Evolutionary conservation across 92 coral and sea anemone genomes (phyloP).

Genomic region (Desmophyllum pertusum): DNA sequence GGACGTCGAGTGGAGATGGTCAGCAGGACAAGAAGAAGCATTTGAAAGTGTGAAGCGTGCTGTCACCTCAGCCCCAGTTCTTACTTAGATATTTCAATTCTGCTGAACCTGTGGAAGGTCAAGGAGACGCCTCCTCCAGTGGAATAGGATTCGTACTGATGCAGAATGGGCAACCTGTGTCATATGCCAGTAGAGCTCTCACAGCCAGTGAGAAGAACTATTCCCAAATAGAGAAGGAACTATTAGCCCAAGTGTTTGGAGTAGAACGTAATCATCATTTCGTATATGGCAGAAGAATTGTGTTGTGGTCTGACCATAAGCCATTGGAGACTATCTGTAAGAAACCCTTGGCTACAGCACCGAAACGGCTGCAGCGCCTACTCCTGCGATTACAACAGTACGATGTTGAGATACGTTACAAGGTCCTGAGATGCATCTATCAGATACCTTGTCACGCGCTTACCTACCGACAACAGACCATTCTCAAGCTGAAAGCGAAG

Average conservation of each 20-base stretch:
- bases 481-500: slow-evolving; percentile 47
- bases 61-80: slow-evolving; percentile 57
- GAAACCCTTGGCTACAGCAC: slow-evolving; percentile 47
- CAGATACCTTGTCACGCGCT: slow-evolving; percentile 51
- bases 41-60: slow-evolving; percentile 38
- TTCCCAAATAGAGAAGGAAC: slow-evolving; percentile 44
- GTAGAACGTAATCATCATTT: slow-evolving; percentile 17
- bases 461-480: slow-evolving; percentile 23
- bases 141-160: slow-evolving; percentile 46
- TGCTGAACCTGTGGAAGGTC: slow-evolving; percentile 40
- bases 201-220: slow-evolving; percentile 15
- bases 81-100: slow-evolving; percentile 33
- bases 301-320: slow-evolving; percentile 52
- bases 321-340: slow-evolving; percentile 42
- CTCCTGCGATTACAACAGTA: slow-evolving; percentile 49
- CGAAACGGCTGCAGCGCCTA: slow-evolving; percentile 42
- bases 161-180: slow-evolving; percentile 41
- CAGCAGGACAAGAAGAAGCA: slow-evolving; percentile 39
- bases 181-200: slow-evolving; percentile 33
- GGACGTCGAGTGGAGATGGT: slow-evolving; percentile 44
- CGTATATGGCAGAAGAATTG: slow-evolving; percentile 36
- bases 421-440: slow-evolving; percentile 27
- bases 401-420: slow-evolving; percentile 45
- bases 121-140: slow-evolving; percentile 42
- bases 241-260: slow-evolving; percentile 27